Percentiles rank a stretch among this genome's conserved stretches.
Conservation (phyloP, 1,140 invertebrate genomes). For the Lepeophtheirus salmonis region DNA sequence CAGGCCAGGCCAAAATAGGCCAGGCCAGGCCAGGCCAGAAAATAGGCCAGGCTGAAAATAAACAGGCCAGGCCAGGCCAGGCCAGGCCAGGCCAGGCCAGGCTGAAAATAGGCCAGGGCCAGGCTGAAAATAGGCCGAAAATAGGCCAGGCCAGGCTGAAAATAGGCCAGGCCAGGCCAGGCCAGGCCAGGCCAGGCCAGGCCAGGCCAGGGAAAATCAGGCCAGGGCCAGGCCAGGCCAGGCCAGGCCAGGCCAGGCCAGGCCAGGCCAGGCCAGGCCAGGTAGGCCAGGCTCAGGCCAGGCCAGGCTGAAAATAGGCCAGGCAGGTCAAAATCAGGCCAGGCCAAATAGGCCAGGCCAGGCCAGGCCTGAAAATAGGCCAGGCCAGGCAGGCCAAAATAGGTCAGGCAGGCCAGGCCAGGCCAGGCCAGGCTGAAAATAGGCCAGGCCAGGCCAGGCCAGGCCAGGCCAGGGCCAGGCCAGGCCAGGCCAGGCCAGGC, state of each 20-base stretch:
- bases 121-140: slow-evolving; percentile 19
- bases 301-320: slow-evolving; percentile 17
- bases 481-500: slow-evolving; percentile 23
- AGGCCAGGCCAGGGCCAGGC: slow-evolving; percentile 20
- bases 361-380: slow-evolving; percentile 20
- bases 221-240: slow-evolving; percentile 23
- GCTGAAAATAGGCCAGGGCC: slow-evolving; percentile 22
- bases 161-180: slow-evolving; percentile 22
- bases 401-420: slow-evolving; percentile 19
- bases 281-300: slow-evolving; percentile 17
- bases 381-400: slow-evolving; percentile 20
- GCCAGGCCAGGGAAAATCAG: slow-evolving; percentile 21
- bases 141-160: slow-evolving; percentile 22
- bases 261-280: slow-evolving; percentile 18
- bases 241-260: slow-evolving; percentile 19
- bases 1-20: slow-evolving; percentile 21
- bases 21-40: slow-evolving; percentile 21
- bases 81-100: slow-evolving; percentile 21
- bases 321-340: slow-evolving; percentile 19
- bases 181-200: slow-evolving; percentile 22
- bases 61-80: slow-evolving; percentile 22
- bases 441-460: slow-evolving; percentile 23
- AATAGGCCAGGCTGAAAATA: slow-evolving; percentile 22
- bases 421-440: slow-evolving; percentile 21
- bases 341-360: slow-evolving; percentile 21